Percentiles rank a stretch among this genome's conserved stretches.
Evolutionary conservation across 2,113 vertebrate species (phyloP).

Genomic region (Lophura nycthemera): DNA sequence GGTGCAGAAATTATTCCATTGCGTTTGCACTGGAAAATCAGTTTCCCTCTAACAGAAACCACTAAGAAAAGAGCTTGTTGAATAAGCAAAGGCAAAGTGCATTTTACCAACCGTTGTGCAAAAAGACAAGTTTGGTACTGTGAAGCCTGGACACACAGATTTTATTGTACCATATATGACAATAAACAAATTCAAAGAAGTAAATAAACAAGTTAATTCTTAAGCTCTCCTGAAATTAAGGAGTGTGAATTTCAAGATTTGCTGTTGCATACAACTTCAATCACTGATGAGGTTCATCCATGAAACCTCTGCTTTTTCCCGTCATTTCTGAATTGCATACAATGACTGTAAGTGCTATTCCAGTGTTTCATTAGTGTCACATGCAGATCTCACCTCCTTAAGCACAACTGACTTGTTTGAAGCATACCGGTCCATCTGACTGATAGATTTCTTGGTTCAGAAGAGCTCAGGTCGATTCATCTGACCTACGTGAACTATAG

Average conservation of each 20-base stretch:
- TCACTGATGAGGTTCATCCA: accelerated
- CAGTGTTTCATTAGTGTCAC: accelerated
- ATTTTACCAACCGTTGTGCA: background rate
- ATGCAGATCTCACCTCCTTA: accelerated
- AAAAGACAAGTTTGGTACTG: background rate
- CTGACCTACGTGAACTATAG: accelerated
- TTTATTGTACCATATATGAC: background rate
- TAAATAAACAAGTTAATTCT: background rate
- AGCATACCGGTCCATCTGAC: background rate
- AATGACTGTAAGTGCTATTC: background rate
- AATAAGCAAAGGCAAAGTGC: background rate
- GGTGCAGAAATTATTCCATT: background rate
- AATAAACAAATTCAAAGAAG: background rate
- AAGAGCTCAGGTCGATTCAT: background rate
- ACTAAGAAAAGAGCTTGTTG: background rate
- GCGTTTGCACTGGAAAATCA: accelerated
- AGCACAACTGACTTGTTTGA: background rate
- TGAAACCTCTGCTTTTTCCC: background rate
- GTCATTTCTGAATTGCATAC: background rate
- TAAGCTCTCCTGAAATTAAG: background rate
- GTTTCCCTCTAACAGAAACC: background rate
- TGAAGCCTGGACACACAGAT: background rate
- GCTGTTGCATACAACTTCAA: too few species aligned
- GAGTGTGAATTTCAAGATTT: background rate
- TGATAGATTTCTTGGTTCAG: background rate